Evolutionary conservation across 2,113 vertebrate genomes (phyloP).

Genomic region (Emydocephalus ijimae): DNA sequence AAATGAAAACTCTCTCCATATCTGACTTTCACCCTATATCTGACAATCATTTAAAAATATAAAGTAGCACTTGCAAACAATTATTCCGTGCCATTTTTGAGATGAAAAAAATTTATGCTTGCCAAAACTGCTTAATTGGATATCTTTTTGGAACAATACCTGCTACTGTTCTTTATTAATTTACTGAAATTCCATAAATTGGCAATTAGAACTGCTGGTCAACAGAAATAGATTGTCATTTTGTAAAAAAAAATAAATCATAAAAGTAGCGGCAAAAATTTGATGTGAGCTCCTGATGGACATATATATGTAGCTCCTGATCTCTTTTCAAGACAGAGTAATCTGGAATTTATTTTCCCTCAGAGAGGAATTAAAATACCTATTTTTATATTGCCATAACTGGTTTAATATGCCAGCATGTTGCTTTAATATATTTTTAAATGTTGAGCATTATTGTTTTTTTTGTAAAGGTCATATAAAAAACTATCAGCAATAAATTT

Average conservation of each 20-base stretch:
- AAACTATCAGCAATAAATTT: not conserved
- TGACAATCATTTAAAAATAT: not conserved
- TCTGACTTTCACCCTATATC: not conserved
- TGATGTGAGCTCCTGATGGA: not conserved
- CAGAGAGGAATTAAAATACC: not conserved
- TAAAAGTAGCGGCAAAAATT: not conserved
- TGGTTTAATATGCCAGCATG: not conserved
- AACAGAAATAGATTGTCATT: not conserved
- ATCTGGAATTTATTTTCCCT: not conserved
- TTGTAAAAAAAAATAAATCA: not conserved
- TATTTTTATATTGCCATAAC: not conserved
- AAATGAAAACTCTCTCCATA: not conserved
- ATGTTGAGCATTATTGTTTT: not conserved
- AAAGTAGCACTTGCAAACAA: not conserved
- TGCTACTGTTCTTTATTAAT: not conserved
- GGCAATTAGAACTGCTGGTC: not conserved
- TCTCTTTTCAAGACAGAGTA: not conserved
- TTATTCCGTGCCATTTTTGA: not conserved
- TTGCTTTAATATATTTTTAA: not conserved
- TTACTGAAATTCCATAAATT: not conserved
- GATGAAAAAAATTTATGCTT: conserved; percentile 16
- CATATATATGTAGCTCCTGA: not conserved
- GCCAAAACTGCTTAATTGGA: not conserved
- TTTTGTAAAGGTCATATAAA: not conserved
- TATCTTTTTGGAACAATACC: not conserved